phyloP scores from a whole-genome alignment of 1,140 invertebrate species.

The Steinernema feltiae region DNA sequence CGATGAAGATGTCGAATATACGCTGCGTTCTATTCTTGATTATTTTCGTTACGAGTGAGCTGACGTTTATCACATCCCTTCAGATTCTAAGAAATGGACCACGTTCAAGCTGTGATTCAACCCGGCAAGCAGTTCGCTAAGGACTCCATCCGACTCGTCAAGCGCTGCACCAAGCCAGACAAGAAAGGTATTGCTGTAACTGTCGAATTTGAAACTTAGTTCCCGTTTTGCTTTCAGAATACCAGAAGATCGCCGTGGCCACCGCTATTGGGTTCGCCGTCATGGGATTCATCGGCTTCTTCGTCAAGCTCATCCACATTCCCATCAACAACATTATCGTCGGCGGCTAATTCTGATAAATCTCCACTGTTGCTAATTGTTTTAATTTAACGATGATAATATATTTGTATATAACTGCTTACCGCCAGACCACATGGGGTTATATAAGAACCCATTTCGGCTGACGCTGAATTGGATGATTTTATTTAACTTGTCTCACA shows the following conservation, averaged over 20 bases:
- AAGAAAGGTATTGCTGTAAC: slow-evolving; percentile 72
- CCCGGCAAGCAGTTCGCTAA: slow-evolving; percentile 92
- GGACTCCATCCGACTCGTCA: slow-evolving; percentile 87
- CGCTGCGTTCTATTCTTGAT: too few species aligned
- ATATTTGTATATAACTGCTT: too few species aligned
- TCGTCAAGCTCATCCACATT: slow-evolving; percentile 98
- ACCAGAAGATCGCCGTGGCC: slow-evolving; percentile 98
- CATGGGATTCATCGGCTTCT: slow-evolving; percentile 99
- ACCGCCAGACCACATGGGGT: too few species aligned
- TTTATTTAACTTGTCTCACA: too few species aligned
- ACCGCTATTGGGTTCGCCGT: slow-evolving; percentile 99
- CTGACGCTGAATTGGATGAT: too few species aligned
- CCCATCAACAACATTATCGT: slow-evolving; percentile 99
- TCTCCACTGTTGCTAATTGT: neutral
- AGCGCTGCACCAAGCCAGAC: slow-evolving; percentile 98
- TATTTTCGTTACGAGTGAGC: too few species aligned
- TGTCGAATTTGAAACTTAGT: neutral
- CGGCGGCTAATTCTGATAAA: slow-evolving; percentile 28
- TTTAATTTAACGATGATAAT: neutral
- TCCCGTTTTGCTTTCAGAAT: slow-evolving; percentile 71
- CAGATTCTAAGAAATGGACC: slow-evolving; percentile 72
- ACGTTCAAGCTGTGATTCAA: slow-evolving; percentile 86
- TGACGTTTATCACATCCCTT: too few species aligned
- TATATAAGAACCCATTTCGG: too few species aligned
- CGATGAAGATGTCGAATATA: too few species aligned